A percentile compares a stretch with the other conserved stretches of the same genome.
phyloP scores from a whole-genome alignment of 2,113 vertebrate genomes.

The Diadophis punctatus region DNA sequence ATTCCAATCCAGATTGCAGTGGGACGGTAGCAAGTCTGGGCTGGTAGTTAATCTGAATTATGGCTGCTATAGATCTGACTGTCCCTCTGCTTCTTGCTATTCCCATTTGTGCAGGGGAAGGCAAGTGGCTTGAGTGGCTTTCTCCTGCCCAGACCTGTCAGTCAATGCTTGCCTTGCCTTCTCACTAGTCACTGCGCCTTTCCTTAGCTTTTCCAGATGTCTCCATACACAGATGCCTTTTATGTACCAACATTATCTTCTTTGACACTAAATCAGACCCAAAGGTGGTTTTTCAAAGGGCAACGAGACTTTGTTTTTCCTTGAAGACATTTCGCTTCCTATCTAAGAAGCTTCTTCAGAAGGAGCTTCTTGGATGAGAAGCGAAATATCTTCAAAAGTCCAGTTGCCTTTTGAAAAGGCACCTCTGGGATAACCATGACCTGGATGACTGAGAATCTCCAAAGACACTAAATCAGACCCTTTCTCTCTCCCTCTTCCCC shows the following conservation, averaged over 20 bases:
- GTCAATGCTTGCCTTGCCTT: not conserved
- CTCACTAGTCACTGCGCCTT: not conserved
- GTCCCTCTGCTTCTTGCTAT: not conserved
- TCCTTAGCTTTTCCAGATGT: not conserved
- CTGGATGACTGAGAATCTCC: not conserved
- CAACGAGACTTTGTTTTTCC: not conserved
- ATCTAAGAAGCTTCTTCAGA: not conserved
- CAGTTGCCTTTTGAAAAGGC: no score
- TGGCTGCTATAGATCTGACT: not conserved
- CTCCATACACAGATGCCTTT: not conserved
- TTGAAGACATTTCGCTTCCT: not conserved
- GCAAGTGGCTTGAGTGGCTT: not conserved
- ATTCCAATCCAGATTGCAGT: not conserved
- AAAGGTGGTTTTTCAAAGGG: not conserved
- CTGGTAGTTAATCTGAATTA: not conserved
- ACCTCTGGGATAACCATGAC: not conserved
- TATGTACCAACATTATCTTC: not conserved
- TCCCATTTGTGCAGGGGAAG: not conserved
- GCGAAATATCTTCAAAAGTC: no score
- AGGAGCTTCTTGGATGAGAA: no score
- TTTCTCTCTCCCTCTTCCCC: not conserved
- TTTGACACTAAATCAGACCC: not conserved
- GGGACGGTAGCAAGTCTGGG: not conserved
- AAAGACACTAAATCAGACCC: not conserved
- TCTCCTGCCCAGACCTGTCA: not conserved